phyloP scores from a whole-genome alignment of 2,888 invertebrate species.

The Coelopa pilipes region DNA sequence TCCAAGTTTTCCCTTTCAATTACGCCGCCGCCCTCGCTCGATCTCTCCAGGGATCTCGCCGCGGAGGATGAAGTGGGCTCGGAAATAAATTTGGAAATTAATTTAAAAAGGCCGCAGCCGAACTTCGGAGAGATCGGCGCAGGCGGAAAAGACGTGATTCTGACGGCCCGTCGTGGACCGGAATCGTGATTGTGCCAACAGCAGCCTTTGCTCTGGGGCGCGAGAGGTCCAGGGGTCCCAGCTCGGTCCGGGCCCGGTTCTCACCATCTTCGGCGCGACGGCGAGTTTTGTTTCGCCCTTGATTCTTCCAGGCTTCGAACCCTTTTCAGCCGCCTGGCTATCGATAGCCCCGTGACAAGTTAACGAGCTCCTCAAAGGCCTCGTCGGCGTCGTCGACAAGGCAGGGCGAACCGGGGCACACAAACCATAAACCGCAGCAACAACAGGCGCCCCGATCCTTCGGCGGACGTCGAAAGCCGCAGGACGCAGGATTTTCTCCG shows the following conservation, averaged over 20 bases:
- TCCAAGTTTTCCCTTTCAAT: too few species aligned
- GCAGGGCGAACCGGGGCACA: neutral
- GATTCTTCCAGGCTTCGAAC: too few species aligned
- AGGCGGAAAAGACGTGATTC: too few species aligned
- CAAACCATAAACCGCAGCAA: neutral
- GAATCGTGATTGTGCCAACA: slow-evolving; percentile 23
- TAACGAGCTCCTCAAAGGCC: slow-evolving; percentile 25
- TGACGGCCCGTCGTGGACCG: slow-evolving; percentile 9
- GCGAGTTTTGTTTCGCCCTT: too few species aligned
- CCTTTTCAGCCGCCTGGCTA: slow-evolving; percentile 15
- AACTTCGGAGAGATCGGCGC: too few species aligned
- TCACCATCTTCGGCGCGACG: neutral
- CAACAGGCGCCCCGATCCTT: too few species aligned
- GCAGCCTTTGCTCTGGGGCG: slow-evolving; percentile 13
- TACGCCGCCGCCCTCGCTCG: too few species aligned
- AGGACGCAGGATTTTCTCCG: neutral
- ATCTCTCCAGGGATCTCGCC: too few species aligned
- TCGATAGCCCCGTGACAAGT: slow-evolving; percentile 22
- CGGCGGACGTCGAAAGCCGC: neutral
- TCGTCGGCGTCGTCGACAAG: slow-evolving; percentile 1
- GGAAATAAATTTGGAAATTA: too few species aligned
- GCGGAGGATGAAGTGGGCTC: too few species aligned
- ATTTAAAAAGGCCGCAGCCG: too few species aligned
- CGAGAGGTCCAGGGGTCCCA: too few species aligned
- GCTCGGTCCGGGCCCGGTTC: neutral